A percentile compares a stretch with the other conserved stretches of the same genome.
Conservation (phyloP, 2,113 vertebrate species). For the Phocoena sinus region DNA sequence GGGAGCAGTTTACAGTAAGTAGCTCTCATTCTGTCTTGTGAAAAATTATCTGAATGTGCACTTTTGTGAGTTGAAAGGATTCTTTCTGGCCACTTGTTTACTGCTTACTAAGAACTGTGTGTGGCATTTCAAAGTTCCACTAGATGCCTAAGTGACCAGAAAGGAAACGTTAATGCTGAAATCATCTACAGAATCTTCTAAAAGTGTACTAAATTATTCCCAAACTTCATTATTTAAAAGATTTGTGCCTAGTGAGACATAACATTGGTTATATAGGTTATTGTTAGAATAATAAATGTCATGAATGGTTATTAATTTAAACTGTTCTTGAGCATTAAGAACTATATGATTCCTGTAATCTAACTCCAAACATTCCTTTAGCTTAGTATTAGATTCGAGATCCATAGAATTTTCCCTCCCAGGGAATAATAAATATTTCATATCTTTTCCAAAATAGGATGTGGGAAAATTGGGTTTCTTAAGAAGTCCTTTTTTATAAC, state of each 20-base stretch:
- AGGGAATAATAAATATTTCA: neutral
- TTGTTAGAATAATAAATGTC: conserved; percentile 25
- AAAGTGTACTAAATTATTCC: neutral
- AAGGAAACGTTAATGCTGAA: conserved; percentile 40
- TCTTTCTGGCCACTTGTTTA: conserved; percentile 9
- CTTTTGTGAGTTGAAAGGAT: neutral
- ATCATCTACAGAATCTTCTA: neutral
- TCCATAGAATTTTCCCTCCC: neutral
- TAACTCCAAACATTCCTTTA: conserved; percentile 28
- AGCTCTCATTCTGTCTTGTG: neutral
- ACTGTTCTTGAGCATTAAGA: conserved; percentile 14
- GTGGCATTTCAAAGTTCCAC: neutral
- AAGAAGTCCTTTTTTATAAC: neutral
- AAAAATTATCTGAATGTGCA: neutral
- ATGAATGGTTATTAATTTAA: conserved; percentile 24
- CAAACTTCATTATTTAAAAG: conserved; percentile 10
- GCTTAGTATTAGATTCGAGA: neutral
- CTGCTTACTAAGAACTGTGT: neutral
- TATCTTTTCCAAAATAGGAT: conserved; percentile 6
- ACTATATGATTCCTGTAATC: neutral
- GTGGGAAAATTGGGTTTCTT: neutral
- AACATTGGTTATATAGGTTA: neutral
- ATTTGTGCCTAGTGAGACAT: neutral
- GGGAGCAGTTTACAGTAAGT: neutral
- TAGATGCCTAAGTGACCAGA: neutral